phyloP scores from a whole-genome alignment of 2,113 vertebrate species.

The Rutilus rutilus region DNA sequence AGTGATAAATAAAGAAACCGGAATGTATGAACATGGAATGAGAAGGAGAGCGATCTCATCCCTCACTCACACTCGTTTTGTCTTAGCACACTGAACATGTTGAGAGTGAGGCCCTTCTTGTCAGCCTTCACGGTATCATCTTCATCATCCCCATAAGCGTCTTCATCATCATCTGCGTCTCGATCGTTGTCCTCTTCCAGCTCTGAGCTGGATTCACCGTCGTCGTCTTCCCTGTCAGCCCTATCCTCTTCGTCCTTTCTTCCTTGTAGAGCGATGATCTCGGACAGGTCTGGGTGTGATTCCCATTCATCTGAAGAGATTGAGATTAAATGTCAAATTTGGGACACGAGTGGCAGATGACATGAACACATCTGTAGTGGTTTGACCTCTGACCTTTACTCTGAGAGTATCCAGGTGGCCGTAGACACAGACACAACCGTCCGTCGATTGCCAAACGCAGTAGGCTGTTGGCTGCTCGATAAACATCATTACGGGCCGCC shows the following conservation, averaged over 20 bases:
- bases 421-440: conserved; percentile 83
- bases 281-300: conserved; percentile 80
- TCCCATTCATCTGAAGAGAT: conserved; percentile 82
- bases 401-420: conserved; percentile 81
- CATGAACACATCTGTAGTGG: background rate
- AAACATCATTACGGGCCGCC: conserved; percentile 86
- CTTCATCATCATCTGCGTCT: conserved; percentile 86
- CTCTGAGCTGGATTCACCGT: conserved; percentile 83
- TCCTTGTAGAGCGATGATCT: conserved; percentile 80
- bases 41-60: conserved; percentile 31
- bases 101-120: conserved; percentile 67
- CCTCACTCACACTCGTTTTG: conserved; percentile 83
- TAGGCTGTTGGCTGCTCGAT: conserved; percentile 89
- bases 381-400: conserved; percentile 77
- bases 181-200: conserved; percentile 86
- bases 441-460: conserved; percentile 86
- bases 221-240: conserved; percentile 73
- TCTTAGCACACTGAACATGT: conserved; percentile 83
- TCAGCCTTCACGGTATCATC: conserved; percentile 63
- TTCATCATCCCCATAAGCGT: conserved; percentile 82
- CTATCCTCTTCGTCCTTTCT: conserved; percentile 70
- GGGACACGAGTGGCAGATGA: background rate
- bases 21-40: conserved; percentile 10
- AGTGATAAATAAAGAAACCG: conserved; percentile 45
- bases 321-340: conserved; percentile 22